Conservation (phyloP, 2,797 vertebrate genomes). For the Setipinna tenuifilis region DNA sequence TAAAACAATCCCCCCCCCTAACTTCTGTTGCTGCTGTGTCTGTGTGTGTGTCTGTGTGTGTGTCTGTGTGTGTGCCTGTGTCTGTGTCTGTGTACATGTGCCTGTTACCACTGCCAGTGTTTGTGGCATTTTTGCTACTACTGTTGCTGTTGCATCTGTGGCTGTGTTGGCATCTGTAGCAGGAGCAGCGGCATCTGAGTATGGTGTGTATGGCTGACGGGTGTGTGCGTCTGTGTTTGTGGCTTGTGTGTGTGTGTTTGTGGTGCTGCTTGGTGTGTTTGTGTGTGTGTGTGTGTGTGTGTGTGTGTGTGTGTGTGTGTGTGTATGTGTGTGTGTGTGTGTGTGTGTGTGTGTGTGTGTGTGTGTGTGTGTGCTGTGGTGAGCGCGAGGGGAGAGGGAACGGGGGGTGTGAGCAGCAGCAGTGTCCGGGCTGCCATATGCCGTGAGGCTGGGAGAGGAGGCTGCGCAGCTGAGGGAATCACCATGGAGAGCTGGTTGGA, state of each 20-base stretch:
- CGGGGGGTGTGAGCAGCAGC: too few relatives aligned
- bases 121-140: too few relatives aligned
- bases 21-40: background rate
- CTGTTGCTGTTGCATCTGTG: too few relatives aligned
- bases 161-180: too few relatives aligned
- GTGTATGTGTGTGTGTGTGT: too few relatives aligned
- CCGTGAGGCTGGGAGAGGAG: too few relatives aligned
- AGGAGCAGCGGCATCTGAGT: constrained; percentile 46
- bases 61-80: constrained; percentile 46
- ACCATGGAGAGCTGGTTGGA: background rate
- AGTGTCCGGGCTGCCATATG: too few relatives aligned
- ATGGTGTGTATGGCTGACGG: constrained; percentile 40
- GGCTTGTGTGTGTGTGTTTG: constrained; percentile 62
- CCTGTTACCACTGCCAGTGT: too few relatives aligned
- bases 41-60: background rate
- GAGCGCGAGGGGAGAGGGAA: too few relatives aligned
- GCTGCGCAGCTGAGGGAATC: background rate
- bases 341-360: too few relatives aligned
- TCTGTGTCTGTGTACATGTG: background rate
- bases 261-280: constrained; percentile 63
- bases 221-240: constrained; percentile 73
- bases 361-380: too few relatives aligned
- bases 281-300: constrained; percentile 53
- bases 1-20: too few relatives aligned
- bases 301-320: constrained; percentile 16